phyloP scores from a whole-genome alignment of 2,888 invertebrate genomes.

The Pantelozetes paolii region DNA sequence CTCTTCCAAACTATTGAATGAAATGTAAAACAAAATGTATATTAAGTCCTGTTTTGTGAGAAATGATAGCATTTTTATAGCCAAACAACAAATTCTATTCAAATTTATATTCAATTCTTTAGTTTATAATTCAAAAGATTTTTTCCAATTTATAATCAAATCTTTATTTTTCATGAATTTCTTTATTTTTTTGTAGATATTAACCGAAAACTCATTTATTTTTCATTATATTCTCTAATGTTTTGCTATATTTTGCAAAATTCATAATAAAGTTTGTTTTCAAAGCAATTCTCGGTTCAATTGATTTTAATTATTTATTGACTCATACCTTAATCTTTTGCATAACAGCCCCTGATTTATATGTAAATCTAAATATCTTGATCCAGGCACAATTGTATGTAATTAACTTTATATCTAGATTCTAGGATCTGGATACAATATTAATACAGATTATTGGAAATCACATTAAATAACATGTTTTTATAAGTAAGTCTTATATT shows the following conservation, averaged over 20 bases:
- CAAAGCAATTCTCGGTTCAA: background rate
- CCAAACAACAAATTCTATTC: conserved; percentile 20
- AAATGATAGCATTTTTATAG: conserved; percentile 26
- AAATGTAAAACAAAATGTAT: conserved; percentile 26
- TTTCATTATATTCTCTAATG: background rate
- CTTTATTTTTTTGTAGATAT: conserved; percentile 3
- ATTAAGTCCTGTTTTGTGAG: background rate
- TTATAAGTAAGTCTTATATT: too few relatives aligned
- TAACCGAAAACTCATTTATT: conserved; percentile 2
- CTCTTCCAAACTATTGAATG: conserved; percentile 9
- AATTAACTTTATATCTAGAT: too few relatives aligned
- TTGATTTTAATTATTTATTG: background rate
- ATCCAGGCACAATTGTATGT: too few relatives aligned
- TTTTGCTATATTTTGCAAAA: background rate
- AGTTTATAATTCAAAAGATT: background rate
- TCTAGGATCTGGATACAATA: too few relatives aligned
- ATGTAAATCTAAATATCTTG: too few relatives aligned
- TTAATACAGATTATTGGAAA: too few relatives aligned
- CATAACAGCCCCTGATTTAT: too few relatives aligned
- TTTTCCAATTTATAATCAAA: background rate
- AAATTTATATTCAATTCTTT: background rate
- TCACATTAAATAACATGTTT: too few relatives aligned
- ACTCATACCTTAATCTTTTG: too few relatives aligned
- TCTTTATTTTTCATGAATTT: background rate
- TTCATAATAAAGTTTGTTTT: conserved; percentile 10